A percentile compares a stretch with the other conserved stretches of the same genome.
Evolutionary conservation across 2,888 invertebrate species (phyloP).

Genomic region (Dicycla oo): DNA sequence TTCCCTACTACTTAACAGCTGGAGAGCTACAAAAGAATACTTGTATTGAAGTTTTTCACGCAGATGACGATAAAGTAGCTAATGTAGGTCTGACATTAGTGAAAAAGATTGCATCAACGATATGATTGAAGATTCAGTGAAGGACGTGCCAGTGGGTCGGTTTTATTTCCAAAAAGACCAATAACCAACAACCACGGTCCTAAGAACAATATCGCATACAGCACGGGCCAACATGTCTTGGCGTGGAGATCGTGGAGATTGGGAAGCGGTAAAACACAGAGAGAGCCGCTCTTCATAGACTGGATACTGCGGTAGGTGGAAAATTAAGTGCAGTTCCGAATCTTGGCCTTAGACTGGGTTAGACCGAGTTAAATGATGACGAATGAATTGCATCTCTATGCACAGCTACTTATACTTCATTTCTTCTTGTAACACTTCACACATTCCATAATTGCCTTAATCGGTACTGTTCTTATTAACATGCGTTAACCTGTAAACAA

Average conservation of each 20-base stretch:
- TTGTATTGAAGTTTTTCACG: background rate
- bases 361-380: background rate
- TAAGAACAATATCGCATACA: no score
- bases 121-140: background rate
- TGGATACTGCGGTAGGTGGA: background rate
- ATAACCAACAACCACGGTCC: no score
- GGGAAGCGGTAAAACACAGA: background rate
- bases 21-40: background rate
- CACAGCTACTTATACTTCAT: background rate
- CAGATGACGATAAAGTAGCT: background rate
- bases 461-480: background rate
- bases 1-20: background rate
- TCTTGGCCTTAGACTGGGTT: background rate
- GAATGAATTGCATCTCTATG: background rate
- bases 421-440: constrained; percentile 3
- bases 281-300: background rate
- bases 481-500: constrained; percentile 20
- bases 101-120: background rate
- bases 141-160: background rate
- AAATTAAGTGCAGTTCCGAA: background rate
- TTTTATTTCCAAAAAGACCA: background rate
- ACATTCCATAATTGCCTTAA: constrained; percentile 4
- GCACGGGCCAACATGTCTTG: rapidly evolving
- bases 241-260: no score
- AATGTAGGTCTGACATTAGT: background rate